Evolutionary conservation across 1,140 invertebrate genomes (phyloP).

Genomic region (Cydia amplana): DNA sequence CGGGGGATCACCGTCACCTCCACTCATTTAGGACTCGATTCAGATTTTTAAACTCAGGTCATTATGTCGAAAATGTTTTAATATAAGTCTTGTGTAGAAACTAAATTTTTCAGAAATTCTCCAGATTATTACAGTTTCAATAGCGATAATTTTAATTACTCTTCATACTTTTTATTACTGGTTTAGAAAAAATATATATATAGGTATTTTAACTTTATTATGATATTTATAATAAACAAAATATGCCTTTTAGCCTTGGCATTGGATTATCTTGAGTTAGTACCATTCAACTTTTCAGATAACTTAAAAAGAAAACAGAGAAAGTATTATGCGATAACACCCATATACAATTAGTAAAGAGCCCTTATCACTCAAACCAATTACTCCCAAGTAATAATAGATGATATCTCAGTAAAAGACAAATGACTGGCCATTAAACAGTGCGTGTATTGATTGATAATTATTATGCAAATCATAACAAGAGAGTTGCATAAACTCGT

Average conservation of each 20-base stretch:
- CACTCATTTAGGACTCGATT: too few species aligned
- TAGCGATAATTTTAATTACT: too few species aligned
- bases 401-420: background rate
- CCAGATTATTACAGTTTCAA: too few species aligned
- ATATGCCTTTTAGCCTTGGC: background rate
- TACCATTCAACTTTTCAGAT: background rate
- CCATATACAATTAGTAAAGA: background rate
- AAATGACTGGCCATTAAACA: constrained; percentile 13
- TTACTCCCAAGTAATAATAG: constrained; percentile 22
- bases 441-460: constrained; percentile 24
- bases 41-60: too few species aligned
- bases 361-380: constrained; percentile 12
- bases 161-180: too few species aligned
- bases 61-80: too few species aligned
- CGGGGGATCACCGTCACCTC: too few species aligned
- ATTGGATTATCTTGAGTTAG: background rate
- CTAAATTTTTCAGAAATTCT: too few species aligned
- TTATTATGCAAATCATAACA: constrained; percentile 29
- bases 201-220: too few species aligned
- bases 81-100: too few species aligned
- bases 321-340: background rate
- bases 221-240: background rate
- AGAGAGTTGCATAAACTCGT: constrained; percentile 30
- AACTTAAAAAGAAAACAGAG: background rate
- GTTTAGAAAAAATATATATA: too few species aligned